Evolutionary conservation across 1,140 invertebrate species (phyloP).

Genomic region (Oppia nitens): DNA sequence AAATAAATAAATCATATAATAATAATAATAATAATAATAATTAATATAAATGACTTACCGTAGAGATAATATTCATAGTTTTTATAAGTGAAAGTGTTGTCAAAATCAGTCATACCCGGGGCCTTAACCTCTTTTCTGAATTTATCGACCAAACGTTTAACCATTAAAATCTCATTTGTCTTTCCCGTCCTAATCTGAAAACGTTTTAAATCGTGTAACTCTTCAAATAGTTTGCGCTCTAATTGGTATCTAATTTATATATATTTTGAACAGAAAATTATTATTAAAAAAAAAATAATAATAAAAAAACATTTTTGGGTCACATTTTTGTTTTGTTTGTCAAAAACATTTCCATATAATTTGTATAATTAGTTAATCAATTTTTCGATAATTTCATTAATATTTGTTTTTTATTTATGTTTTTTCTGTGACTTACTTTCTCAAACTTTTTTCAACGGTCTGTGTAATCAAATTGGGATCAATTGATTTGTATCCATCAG

Average conservation of each 20-base stretch:
- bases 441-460: conserved; percentile 14
- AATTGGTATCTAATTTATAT: conserved; percentile 49
- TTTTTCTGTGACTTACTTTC: conserved; percentile 10
- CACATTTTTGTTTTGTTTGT: background rate
- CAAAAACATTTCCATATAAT: too few relatives aligned
- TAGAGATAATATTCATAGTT: conserved; percentile 82
- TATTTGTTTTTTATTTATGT: too few relatives aligned
- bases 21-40: too few relatives aligned
- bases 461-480: conserved; percentile 10
- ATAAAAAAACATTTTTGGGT: background rate
- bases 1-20: background rate
- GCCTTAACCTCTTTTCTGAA: conserved; percentile 56
- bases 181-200: conserved; percentile 75
- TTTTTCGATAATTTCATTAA: too few relatives aligned
- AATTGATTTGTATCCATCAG: background rate
- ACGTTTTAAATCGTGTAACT: conserved; percentile 75
- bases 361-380: too few relatives aligned
- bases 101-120: conserved; percentile 49
- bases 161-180: conserved; percentile 69
- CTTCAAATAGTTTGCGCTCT: conserved; percentile 82
- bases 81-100: conserved; percentile 54
- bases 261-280: too few relatives aligned
- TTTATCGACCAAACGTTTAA: conserved; percentile 60
- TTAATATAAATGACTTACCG: conserved; percentile 32
- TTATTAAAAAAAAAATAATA: background rate